Evolutionary conservation across 1,140 invertebrate genomes (phyloP).

Genomic region (Neoseiulus cucumeris): DNA sequence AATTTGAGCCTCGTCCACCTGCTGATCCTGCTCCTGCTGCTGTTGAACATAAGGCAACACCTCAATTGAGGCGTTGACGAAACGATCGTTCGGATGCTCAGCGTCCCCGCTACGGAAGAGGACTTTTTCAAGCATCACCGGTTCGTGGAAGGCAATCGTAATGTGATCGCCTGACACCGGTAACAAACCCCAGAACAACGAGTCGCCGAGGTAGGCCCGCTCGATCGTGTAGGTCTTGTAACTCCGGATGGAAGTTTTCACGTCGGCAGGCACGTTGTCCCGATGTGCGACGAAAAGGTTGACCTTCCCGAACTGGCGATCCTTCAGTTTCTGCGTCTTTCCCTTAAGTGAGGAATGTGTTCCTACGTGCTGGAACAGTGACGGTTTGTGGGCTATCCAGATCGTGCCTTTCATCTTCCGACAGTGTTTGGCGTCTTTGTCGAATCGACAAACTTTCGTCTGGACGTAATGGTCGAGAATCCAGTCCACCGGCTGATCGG

Average conservation of each 20-base stretch:
- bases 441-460: constrained; percentile 70
- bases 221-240: constrained; percentile 62
- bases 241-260: constrained; percentile 53
- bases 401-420: constrained; percentile 51
- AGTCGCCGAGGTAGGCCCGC: constrained; percentile 64
- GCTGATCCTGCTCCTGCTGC: constrained; percentile 31
- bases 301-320: constrained; percentile 76
- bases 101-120: constrained; percentile 73
- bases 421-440: constrained; percentile 66
- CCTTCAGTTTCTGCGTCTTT: constrained; percentile 90
- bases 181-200: constrained; percentile 76
- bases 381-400: constrained; percentile 72
- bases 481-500: constrained; percentile 94
- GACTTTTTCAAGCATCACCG: constrained; percentile 12
- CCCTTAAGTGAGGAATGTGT: constrained; percentile 83
- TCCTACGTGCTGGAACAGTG: constrained; percentile 87
- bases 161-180: constrained; percentile 63
- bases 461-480: constrained; percentile 70
- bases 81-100: constrained; percentile 71
- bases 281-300: constrained; percentile 47
- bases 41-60: constrained; percentile 35
- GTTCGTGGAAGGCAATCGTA: constrained; percentile 45
- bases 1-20: constrained; percentile 43
- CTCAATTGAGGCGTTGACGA: constrained; percentile 73
- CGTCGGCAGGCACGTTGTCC: constrained; percentile 48